These are phyloP conservation scores for Drosophila formosana DNA, from an alignment of 2,888 invertebrate genomes.

Conservation along the genomic window DNA sequence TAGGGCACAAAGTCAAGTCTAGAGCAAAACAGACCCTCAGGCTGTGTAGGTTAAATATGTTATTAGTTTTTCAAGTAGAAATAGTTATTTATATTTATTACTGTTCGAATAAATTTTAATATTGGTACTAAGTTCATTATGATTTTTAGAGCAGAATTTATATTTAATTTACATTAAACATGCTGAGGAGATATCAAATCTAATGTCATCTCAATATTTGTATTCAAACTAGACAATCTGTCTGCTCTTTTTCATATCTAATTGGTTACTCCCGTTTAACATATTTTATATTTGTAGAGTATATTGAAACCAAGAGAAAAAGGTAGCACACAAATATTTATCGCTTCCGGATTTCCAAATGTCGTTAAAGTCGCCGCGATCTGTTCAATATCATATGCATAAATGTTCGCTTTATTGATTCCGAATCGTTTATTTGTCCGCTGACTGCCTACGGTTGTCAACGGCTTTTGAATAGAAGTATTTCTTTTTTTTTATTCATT, in stretches of 20 bases:
- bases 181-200: neutral
- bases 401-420: constrained; percentile 65
- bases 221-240: neutral
- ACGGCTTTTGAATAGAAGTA: constrained; percentile 54
- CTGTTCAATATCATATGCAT: constrained; percentile 74
- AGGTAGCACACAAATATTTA: constrained; percentile 71
- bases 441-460: constrained; percentile 73
- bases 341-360: constrained; percentile 78
- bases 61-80: too few species aligned
- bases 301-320: constrained; percentile 10
- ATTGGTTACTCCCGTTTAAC: neutral
- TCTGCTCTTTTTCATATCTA: neutral
- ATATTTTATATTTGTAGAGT: neutral
- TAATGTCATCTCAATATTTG: neutral
- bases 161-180: too few species aligned
- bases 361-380: constrained; percentile 59
- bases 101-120: too few species aligned
- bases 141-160: too few species aligned
- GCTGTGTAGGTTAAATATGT: too few species aligned
- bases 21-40: too few species aligned
- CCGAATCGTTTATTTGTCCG: constrained; percentile 58
- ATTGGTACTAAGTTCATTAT: too few species aligned
- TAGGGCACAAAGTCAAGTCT: too few species aligned
- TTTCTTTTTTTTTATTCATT: constrained; percentile 30
- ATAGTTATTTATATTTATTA: too few species aligned